Conservation (phyloP, 2,888 invertebrate genomes). For the Cyaniris semiargus region DNA sequence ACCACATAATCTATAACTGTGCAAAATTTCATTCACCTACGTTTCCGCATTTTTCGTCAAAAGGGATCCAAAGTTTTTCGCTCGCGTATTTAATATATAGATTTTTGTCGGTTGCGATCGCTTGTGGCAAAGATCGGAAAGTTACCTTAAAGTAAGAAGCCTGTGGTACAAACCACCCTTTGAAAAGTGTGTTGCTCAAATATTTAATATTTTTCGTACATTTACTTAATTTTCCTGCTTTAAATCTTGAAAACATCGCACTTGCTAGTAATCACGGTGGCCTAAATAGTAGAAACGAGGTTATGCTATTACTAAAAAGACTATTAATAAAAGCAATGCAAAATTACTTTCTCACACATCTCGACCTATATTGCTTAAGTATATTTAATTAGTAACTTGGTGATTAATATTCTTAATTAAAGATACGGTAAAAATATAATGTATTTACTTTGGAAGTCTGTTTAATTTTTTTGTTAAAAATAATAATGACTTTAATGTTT, state of each 20-base stretch:
- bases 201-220: background rate
- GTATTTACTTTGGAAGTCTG: background rate
- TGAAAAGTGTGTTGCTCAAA: too few species aligned
- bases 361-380: background rate
- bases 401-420: background rate
- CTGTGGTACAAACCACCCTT: too few species aligned
- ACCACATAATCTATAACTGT: too few species aligned
- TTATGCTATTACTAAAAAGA: background rate
- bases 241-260: background rate
- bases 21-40: too few species aligned
- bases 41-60: too few species aligned
- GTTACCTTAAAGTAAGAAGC: too few species aligned
- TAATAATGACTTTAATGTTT: background rate
- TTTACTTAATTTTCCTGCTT: background rate
- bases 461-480: background rate
- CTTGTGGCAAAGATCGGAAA: too few species aligned
- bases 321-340: conserved; percentile 11
- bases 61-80: too few species aligned
- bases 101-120: too few species aligned
- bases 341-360: background rate
- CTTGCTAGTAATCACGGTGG: conserved; percentile 8
- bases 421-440: background rate
- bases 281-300: conserved; percentile 5
- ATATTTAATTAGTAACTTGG: background rate
- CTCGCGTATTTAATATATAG: too few species aligned